Percentiles rank a stretch among this genome's conserved stretches.
Conservation (phyloP, 2,797 vertebrate species). For the Periophthalmus magnuspinnatus region DNA sequence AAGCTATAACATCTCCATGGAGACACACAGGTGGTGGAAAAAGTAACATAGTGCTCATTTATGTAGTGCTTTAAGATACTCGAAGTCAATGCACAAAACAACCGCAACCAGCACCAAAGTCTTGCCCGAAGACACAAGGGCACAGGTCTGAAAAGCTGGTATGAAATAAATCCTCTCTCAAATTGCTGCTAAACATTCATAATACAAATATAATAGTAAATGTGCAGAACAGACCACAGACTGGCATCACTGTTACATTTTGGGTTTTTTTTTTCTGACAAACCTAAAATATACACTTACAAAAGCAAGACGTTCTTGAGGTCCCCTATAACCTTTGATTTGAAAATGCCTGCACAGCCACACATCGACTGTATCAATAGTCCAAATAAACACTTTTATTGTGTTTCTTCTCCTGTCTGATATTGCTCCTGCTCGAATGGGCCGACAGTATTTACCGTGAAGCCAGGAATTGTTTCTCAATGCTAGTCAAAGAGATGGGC, state of each 20-base stretch:
- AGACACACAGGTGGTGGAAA: too few relatives aligned
- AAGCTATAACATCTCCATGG: too few relatives aligned
- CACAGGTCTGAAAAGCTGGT: too few relatives aligned
- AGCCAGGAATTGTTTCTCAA: constrained; percentile 49
- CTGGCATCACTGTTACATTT: not conserved
- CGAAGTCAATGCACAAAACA: too few relatives aligned
- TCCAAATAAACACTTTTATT: constrained; percentile 30
- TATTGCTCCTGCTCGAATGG: constrained; percentile 44
- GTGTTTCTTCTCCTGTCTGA: constrained; percentile 26
- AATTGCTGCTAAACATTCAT: too few relatives aligned
- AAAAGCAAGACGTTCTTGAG: not conserved
- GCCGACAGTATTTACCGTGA: constrained; percentile 48
- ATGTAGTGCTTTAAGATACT: too few relatives aligned
- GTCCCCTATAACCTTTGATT: not conserved
- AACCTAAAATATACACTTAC: not conserved
- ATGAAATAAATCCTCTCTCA: too few relatives aligned
- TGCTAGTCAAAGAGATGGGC: constrained; percentile 42
- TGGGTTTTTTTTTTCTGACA: not conserved
- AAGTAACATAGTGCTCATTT: too few relatives aligned
- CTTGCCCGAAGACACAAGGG: too few relatives aligned
- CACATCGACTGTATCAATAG: constrained; percentile 30
- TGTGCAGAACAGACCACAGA: too few relatives aligned
- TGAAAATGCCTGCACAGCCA: constrained; percentile 20
- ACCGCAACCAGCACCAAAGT: too few relatives aligned
- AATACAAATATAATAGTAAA: too few relatives aligned